These are phyloP conservation scores for Polymixis lichenea DNA, from an alignment of 2,888 invertebrate genomes.

Conservation along the genomic window DNA sequence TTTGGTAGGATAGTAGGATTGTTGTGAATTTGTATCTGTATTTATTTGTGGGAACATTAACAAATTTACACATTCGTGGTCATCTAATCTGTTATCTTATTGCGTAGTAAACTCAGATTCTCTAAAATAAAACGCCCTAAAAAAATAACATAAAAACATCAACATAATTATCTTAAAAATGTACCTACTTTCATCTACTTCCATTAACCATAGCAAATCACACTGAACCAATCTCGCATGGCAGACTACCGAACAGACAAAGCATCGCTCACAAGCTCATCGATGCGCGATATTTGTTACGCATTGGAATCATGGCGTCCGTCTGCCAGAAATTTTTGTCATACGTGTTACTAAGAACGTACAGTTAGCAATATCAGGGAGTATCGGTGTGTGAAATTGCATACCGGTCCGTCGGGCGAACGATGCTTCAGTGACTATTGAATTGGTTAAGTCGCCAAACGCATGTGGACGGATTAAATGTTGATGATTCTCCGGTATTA, in stretches of 20 bases:
- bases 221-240: background rate
- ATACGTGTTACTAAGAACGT: constrained; percentile 70
- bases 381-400: constrained; percentile 84
- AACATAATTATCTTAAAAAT: background rate
- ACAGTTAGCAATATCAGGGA: constrained; percentile 79
- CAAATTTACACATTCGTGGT: too few relatives aligned
- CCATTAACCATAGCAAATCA: background rate
- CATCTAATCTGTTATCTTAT: too few relatives aligned
- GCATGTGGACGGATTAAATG: constrained; percentile 58
- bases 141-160: too few relatives aligned
- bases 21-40: too few relatives aligned
- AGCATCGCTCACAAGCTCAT: constrained; percentile 48
- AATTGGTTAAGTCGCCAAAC: constrained; percentile 64
- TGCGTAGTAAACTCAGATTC: background rate
- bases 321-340: constrained; percentile 70
- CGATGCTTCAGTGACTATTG: constrained; percentile 68
- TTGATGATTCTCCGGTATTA: constrained; percentile 48
- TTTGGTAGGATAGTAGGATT: too few relatives aligned
- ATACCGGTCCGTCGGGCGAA: constrained; percentile 70
- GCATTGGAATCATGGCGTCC: constrained; percentile 62
- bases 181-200: too few relatives aligned
- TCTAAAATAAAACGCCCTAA: background rate
- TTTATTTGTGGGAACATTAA: background rate
- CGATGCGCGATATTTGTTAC: constrained; percentile 59
- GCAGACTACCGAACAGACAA: constrained; percentile 22